Base-by-base conservation (phyloP, 2,888 invertebrate genomes). In the Dyspetes luteomarginatus region DNA sequence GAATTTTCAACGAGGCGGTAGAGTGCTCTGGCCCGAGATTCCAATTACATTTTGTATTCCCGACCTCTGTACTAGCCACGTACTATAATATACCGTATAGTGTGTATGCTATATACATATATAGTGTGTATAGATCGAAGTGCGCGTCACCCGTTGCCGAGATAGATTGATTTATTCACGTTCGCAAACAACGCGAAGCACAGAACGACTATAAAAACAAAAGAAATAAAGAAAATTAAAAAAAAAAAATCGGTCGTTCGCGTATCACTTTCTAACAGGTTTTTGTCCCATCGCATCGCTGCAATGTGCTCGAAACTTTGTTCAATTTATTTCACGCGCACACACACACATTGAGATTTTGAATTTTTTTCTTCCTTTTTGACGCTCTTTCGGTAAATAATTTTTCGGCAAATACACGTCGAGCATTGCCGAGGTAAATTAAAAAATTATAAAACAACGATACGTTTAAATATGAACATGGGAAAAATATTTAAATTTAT, bases 21-120 rank as follows among this genome's bases (percentile, higher is more conserved):
- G 77, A 80, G 82, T 80, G 77, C 74, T 26, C 64, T 56, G 58
- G 45, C 43, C 55, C 67, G 81, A 81, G 82, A 75, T 82, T 81
- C 75, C 82, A 82, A 82, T 82, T 82, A 81, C 78, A 82, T 82
- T 82, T 81, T 78, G 82, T 80, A 78, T 77, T 74, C 74, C 50
- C 69, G 60, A 71, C 77, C 77, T 69, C 65, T 41, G 28, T 64
- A 36, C 56, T 28, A 7, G 22, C 71, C 56, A n/a, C 56, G 36
- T 36, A 12, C 9, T 74, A 67, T 43, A 64, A 52, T 56, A 75
- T 41, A 58, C 48, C n/a, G 60, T 30, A 41, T 45, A 45, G 22
- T 19, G 19, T 41, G 50, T 52, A 45, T n/a, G 64, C 26, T 74
- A 24, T 55, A 26, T 26, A 26, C 12, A 48, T 50, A 43, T 19